Conservation (phyloP, 1,140 invertebrate genomes). For the Eumaeus atala region DNA sequence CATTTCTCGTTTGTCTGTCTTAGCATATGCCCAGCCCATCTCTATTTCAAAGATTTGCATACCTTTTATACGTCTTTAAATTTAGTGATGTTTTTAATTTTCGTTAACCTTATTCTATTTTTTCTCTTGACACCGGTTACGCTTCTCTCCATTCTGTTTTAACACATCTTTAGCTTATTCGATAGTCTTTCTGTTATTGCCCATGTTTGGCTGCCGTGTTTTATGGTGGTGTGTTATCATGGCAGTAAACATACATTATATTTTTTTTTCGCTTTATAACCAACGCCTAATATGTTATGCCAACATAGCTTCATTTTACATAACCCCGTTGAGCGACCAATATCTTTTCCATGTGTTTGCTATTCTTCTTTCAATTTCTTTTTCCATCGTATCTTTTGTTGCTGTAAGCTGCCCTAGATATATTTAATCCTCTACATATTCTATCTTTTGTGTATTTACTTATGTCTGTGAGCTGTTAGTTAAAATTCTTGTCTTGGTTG, state of each 20-base stretch:
- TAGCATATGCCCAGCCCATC: background rate
- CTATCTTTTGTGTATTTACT: conserved; percentile 2
- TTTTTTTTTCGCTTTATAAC: no score
- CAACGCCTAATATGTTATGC: no score
- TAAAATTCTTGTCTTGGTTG: background rate
- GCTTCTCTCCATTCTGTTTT: conserved; percentile 9
- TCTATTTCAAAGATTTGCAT: no score
- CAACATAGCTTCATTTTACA: conserved; percentile 12
- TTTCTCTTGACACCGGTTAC: background rate
- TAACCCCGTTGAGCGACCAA: conserved; percentile 17
- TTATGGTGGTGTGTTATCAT: no score
- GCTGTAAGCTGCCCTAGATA: conserved; percentile 5
- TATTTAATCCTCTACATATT: conserved; percentile 2
- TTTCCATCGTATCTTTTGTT: background rate
- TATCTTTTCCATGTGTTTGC: conserved; percentile 19
- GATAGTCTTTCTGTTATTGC: no score
- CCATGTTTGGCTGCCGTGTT: no score
- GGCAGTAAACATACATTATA: no score
- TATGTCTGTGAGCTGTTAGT: background rate
- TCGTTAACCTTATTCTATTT: background rate
- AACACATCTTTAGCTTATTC: no score
- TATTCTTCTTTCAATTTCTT: conserved; percentile 17
- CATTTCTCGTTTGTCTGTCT: background rate
- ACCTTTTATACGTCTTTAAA: background rate
- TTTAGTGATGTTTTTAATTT: background rate